Evolutionary conservation across 2,113 vertebrate genomes (phyloP).

Genomic region (Herpetotheres cachinnans): DNA sequence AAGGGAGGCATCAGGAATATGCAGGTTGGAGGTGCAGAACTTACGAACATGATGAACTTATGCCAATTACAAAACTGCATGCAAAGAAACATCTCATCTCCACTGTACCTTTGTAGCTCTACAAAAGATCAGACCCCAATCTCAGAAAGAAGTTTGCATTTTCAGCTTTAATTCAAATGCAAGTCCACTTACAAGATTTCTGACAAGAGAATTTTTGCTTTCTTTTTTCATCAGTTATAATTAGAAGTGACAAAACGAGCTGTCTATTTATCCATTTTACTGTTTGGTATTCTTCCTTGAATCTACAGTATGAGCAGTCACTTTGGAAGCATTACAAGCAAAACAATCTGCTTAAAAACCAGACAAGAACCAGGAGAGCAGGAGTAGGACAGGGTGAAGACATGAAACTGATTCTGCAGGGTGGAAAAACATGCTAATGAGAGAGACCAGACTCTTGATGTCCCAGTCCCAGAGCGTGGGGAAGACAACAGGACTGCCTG

Average conservation of each 20-base stretch:
- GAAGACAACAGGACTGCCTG: not conserved
- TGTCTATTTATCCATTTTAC: slow-evolving; percentile 8
- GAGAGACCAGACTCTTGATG: not conserved
- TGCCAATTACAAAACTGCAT: not conserved
- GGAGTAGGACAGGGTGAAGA: not conserved
- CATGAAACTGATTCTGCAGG: not conserved
- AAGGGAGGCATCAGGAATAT: not conserved
- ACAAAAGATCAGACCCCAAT: not conserved
- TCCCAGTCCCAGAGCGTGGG: not conserved
- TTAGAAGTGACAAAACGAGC: not conserved
- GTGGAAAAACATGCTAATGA: not conserved
- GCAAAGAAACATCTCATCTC: not conserved
- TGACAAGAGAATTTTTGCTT: not conserved
- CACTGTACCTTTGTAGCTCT: not conserved
- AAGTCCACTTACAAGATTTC: not conserved
- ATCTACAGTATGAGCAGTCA: slow-evolving; percentile 16
- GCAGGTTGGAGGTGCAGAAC: not conserved
- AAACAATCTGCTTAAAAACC: slow-evolving; percentile 52
- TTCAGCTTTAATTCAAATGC: not conserved
- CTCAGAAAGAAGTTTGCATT: not conserved
- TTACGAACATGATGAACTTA: not conserved
- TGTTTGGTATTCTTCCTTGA: not conserved
- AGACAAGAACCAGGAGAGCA: slow-evolving; percentile 18
- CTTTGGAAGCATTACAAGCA: slow-evolving; percentile 46
- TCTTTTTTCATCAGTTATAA: slow-evolving; percentile 32